Evolutionary conservation across 1,140 invertebrate species (phyloP).

Genomic region (Bombus cullumanus): DNA sequence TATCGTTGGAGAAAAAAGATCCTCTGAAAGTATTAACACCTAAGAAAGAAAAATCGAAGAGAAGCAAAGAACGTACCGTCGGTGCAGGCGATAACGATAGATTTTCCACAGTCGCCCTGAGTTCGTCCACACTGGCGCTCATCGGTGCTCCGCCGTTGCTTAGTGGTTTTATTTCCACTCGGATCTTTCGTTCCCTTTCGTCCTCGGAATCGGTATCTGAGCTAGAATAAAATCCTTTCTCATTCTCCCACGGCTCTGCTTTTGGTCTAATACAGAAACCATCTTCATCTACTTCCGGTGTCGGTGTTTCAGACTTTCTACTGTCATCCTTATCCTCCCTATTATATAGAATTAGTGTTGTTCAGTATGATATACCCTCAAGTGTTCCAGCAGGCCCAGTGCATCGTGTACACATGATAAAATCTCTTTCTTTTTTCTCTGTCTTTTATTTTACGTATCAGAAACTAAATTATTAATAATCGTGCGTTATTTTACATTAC

Average conservation of each 20-base stretch:
- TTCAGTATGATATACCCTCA: conserved; percentile 42
- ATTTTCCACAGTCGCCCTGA: conserved; percentile 95
- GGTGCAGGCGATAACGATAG: conserved; percentile 92
- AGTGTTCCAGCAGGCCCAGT: conserved; percentile 73
- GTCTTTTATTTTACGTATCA: neutral
- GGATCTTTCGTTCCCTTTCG: conserved; percentile 93
- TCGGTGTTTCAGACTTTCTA: conserved; percentile 83
- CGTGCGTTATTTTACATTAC: neutral
- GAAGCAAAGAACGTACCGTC: conserved; percentile 77
- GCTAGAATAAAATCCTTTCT: conserved; percentile 94
- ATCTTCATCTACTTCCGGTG: conserved; percentile 96
- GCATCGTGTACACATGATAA: conserved; percentile 40
- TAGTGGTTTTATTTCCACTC: conserved; percentile 97
- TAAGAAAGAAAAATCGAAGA: neutral
- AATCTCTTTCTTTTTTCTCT: neutral
- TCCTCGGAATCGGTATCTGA: conserved; percentile 96
- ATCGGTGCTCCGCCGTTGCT: conserved; percentile 93
- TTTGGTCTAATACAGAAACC: conserved; percentile 95
- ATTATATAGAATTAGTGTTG: conserved; percentile 22
- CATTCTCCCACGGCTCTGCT: conserved; percentile 85
- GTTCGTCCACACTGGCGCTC: conserved; percentile 96
- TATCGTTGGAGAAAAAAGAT: neutral
- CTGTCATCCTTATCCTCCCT: conserved; percentile 90
- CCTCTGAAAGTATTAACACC: neutral
- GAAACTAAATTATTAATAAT: neutral